phyloP scores from a whole-genome alignment of 2,888 invertebrate genomes.

The Leptinotarsa tumamoca region DNA sequence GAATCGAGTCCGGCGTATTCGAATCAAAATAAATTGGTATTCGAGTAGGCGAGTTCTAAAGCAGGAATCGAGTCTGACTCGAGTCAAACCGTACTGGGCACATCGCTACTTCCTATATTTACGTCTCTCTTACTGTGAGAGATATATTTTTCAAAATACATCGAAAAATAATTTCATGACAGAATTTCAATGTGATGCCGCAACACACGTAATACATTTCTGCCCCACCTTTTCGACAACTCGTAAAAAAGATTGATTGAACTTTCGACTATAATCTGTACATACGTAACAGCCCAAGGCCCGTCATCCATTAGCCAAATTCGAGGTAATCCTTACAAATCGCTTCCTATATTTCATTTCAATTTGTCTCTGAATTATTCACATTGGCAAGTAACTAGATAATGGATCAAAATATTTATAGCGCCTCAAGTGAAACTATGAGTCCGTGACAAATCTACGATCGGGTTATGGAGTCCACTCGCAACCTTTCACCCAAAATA shows the following conservation, averaged over 20 bases:
- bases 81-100: no score
- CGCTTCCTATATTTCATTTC: conserved; percentile 3
- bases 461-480: not conserved
- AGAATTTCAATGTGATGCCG: not conserved
- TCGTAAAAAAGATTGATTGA: not conserved
- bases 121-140: no score
- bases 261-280: conserved; percentile 2
- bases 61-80: no score
- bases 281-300: not conserved
- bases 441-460: conserved; percentile 5
- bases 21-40: no score
- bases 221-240: not conserved
- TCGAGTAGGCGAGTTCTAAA: no score
- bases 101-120: no score
- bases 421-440: not conserved
- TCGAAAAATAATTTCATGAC: no score
- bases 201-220: not conserved
- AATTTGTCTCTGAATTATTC: not conserved
- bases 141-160: no score
- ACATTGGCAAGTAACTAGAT: not conserved
- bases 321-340: conserved; percentile 13
- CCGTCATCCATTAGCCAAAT: conserved; percentile 2
- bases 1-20: no score
- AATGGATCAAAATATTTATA: conserved; percentile 14
- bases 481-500: conserved; percentile 27